Percentiles rank a stretch among this genome's conserved stretches.
These are phyloP conservation scores for Gorsachius goisagi DNA, from an alignment of 2,113 vertebrate genomes.

Conservation along the genomic window DNA sequence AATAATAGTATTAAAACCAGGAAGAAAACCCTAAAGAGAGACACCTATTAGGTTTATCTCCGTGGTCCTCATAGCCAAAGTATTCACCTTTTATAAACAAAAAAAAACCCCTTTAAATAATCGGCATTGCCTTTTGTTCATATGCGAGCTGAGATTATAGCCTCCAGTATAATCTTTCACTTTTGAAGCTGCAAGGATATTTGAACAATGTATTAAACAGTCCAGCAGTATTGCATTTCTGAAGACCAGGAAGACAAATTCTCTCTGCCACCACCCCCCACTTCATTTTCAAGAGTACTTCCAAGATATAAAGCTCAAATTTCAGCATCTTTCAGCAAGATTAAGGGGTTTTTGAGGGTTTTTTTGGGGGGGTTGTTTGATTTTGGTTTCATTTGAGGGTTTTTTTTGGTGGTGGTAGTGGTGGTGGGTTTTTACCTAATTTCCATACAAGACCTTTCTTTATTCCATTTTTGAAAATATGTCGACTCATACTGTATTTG, in stretches of 20 bases:
- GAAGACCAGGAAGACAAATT: background rate
- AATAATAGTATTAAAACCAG: background rate
- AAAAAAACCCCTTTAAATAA: background rate
- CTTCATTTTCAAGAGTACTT: background rate
- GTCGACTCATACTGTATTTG: background rate
- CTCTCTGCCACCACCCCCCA: background rate
- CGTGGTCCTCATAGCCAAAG: background rate
- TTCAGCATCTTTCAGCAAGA: background rate
- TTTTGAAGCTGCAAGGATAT: background rate
- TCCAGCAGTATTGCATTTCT: background rate
- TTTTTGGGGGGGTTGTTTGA: background rate
- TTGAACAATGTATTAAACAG: background rate
- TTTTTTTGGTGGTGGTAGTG: too few relatives aligned
- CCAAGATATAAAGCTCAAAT: background rate
- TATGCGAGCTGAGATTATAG: background rate
- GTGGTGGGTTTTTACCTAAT: fast-evolving
- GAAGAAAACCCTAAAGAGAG: background rate
- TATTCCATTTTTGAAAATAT: fast-evolving
- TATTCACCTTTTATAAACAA: background rate
- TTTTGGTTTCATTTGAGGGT: background rate
- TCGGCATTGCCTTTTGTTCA: background rate
- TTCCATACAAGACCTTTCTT: background rate
- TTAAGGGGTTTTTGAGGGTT: fast-evolving
- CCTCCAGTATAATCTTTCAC: background rate
- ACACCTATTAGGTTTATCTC: background rate